These are phyloP conservation scores for Platysteira castanea DNA, from an alignment of 2,113 vertebrate species.

Conservation along the genomic window DNA sequence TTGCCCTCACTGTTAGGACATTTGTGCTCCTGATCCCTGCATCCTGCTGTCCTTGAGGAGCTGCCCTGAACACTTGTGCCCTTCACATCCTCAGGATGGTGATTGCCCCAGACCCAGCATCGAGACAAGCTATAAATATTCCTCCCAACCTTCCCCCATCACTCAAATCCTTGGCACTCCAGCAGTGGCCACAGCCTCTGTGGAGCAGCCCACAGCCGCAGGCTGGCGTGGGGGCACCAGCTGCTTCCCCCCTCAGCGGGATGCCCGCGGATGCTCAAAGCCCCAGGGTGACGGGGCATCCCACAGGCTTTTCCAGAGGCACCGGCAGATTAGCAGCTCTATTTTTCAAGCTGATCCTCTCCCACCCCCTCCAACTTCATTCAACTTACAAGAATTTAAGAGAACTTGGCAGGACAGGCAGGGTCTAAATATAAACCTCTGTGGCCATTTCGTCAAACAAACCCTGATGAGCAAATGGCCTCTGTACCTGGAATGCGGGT, in stretches of 20 bases:
- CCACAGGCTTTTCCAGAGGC: not conserved
- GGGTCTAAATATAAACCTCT: constrained; percentile 44
- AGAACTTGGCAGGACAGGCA: constrained; percentile 44
- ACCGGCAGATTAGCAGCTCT: constrained; percentile 5
- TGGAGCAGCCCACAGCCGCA: not conserved
- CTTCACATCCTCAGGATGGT: not conserved
- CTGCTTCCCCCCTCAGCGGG: constrained; percentile 21
- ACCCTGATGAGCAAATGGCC: not conserved
- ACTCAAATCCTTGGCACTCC: not conserved
- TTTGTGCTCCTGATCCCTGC: not conserved
- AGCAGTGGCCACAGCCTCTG: not conserved
- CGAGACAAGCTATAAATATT: not conserved
- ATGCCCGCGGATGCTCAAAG: not conserved
- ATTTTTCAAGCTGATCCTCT: not conserved
- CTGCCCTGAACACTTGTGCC: not conserved
- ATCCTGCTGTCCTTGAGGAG: not conserved
- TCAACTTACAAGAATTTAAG: constrained; percentile 33
- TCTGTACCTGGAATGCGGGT: constrained; percentile 59
- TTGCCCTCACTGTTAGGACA: rapidly evolving
- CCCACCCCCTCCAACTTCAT: constrained; percentile 2
- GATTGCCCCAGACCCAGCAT: rapidly evolving
- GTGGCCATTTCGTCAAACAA: constrained; percentile 20
- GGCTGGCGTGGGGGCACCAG: not conserved
- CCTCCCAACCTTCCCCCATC: not conserved
- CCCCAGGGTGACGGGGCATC: not conserved